Base-by-base conservation (phyloP, 2,797 vertebrate species). In the Limosa lapponica region DNA sequence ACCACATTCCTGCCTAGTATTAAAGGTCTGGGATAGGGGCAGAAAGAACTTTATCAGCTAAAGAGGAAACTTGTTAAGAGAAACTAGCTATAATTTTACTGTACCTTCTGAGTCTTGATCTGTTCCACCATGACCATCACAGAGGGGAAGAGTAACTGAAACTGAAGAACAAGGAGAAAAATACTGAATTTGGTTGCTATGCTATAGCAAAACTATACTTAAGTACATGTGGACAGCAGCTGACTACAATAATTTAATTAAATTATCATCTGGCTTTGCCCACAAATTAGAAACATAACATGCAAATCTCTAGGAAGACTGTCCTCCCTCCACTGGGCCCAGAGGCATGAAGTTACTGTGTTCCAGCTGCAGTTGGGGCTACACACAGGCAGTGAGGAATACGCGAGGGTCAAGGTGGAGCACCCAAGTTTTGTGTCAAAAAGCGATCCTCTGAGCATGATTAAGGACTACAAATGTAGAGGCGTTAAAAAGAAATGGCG, bases 111-210 rank as follows among this genome's bases (percentile, higher is more conserved):
- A 66, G 98, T 99, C 96, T 99, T 99, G 90, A 99, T 99, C 55
- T 99, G 99, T 89, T 99, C 99, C 28, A 99, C 99, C 93, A 99
- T 99, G 91, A 99, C 98, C 99, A 99, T 99, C 82, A 99, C 98
- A 16, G 99, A 99, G 13, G 99, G 99, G 65, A 99, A 99, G 93
- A 99, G 99, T 96, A 99, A 97, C 98, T 99, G 99, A 95, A 99
- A 99, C 99, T 99, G 72, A 74, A 98, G 95, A 96, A 86, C 15
- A 73, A 85, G 62, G 32, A 92, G 18, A 16, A 74, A 71, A 70
- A 62, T 44, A 71, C 0, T 73, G 37, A 59, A 80, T 91, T 46
- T 66, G 39, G 20, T 25, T 82, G 41, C 57, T 87, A 37, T 15
- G 39, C 73, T 90, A 58, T 16, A 72, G 24, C 15, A 70, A 86